Evolutionary conservation across 2,113 vertebrate genomes (phyloP).

Genomic region (Protobothrops flavoviridis): DNA sequence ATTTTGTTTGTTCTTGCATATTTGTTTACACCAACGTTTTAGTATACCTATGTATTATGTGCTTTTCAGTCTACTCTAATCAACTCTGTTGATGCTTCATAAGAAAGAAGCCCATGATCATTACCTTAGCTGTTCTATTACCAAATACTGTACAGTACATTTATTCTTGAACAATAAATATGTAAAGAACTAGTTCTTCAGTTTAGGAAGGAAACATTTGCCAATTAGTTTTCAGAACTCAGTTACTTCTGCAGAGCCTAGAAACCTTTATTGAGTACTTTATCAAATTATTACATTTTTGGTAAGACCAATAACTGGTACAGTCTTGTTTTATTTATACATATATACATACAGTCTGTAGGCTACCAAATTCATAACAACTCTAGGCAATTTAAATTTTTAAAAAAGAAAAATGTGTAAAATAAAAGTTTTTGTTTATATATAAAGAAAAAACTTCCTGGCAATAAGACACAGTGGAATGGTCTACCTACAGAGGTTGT

Average conservation of each 20-base stretch:
- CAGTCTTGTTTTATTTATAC: too few relatives aligned
- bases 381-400: background rate
- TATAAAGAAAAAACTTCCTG: background rate
- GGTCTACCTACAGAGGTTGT: background rate
- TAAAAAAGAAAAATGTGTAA: background rate
- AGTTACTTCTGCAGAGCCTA: background rate
- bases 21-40: background rate
- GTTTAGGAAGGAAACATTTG: background rate
- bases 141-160: background rate
- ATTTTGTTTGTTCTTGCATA: background rate
- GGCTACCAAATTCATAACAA: background rate
- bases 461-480: background rate
- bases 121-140: slow-evolving; percentile 6
- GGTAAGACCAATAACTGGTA: background rate
- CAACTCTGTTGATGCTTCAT: background rate
- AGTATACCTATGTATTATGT: background rate
- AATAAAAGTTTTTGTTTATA: background rate
- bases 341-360: too few relatives aligned
- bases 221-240: background rate
- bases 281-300: too few relatives aligned
- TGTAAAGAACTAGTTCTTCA: background rate
- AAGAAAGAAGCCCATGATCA: background rate
- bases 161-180: background rate
- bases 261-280: background rate
- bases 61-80: background rate